Evolutionary conservation across 2,797 vertebrate genomes (phyloP).

Genomic region (Clamator glandarius): DNA sequence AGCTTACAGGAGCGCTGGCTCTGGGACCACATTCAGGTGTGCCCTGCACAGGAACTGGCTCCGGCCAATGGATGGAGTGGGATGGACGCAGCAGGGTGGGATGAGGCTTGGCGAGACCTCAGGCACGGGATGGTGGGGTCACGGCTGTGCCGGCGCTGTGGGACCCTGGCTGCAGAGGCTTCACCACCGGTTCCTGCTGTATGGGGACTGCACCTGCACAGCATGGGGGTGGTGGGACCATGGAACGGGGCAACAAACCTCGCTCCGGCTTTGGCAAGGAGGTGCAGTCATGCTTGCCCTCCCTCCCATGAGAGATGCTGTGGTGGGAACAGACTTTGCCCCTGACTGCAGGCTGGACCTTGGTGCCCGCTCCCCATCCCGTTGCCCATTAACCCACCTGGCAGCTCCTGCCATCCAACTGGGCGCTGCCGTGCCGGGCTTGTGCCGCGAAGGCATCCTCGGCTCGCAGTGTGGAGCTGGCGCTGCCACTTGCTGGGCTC

Average conservation of each 20-base stretch:
- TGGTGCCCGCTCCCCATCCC: neutral
- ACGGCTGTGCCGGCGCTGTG: neutral
- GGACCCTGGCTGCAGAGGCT: neutral
- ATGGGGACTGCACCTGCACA: conserved; percentile 63
- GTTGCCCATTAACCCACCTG: conserved; percentile 72
- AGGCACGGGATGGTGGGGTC: neutral
- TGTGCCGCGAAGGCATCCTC: conserved; percentile 68
- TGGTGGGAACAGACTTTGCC: neutral
- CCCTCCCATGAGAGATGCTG: neutral
- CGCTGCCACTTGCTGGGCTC: conserved; percentile 78
- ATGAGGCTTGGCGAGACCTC: no score
- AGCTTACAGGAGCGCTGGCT: no score
- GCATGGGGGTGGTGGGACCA: neutral
- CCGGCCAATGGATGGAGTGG: no score
- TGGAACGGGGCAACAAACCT: neutral
- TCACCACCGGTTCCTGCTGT: conserved; percentile 65
- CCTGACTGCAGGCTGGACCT: fast-evolving
- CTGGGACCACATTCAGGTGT: no score
- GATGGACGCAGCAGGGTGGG: no score
- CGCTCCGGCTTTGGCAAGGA: fast-evolving
- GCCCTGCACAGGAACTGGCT: no score
- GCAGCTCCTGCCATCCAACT: conserved; percentile 76
- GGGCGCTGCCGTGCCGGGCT: conserved; percentile 56
- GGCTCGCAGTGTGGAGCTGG: conserved; percentile 78
- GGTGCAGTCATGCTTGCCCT: neutral